Base-by-base conservation (phyloP, 2,888 invertebrate genomes). In the Tortrix viridana region DNA sequence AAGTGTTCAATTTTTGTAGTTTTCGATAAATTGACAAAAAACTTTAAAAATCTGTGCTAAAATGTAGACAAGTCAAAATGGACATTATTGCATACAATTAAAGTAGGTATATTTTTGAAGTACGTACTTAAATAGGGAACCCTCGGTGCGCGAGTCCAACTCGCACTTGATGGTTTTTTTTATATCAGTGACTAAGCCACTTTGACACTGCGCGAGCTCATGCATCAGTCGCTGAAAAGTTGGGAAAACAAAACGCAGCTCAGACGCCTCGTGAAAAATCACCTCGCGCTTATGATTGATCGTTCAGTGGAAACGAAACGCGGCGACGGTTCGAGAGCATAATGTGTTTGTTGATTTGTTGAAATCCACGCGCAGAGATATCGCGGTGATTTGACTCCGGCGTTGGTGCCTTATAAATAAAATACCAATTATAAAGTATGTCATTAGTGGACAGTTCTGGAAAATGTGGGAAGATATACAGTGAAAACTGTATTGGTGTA, bases 281-380 rank as follows among this genome's bases (percentile, higher is more conserved):
- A 86, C 88, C 85, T 81, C 81, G 74, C 84, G 75, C 80, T 77
- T 90, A 88, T 91, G 91, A 91, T 90, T 89, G 89, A 91, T 91
- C 84, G 87, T 89, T 89, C 88, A 89, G 84, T 72, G 86, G 89
- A 90, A 91, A 75, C 77, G 76, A 73, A 73, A 75, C 75, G 71
- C 74, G 73, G 71, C 69, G 72, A n/a, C 71, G 71, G 83, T 83
- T 83, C 77, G 78, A 80, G 83, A 81, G 73, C 79, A 67, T 81
- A 74, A 86, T 79, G 85, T 86, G 89, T 85, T 89, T 86, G 89
- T 85, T 89, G 88, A 91, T 87, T 86, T 88, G 86, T 86, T 83
- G 81, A 81, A 81, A 79, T 76, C 71, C 69, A 69, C 72, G 67
- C 72, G 78, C 75, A 85, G 85, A 86, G 76, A 81, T 82, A 87